Evolutionary conservation across 2,113 vertebrate species (phyloP), one percentile per base, ranked within the genome.

Genomic region (Pangasianodon hypophthalmus): DNA sequence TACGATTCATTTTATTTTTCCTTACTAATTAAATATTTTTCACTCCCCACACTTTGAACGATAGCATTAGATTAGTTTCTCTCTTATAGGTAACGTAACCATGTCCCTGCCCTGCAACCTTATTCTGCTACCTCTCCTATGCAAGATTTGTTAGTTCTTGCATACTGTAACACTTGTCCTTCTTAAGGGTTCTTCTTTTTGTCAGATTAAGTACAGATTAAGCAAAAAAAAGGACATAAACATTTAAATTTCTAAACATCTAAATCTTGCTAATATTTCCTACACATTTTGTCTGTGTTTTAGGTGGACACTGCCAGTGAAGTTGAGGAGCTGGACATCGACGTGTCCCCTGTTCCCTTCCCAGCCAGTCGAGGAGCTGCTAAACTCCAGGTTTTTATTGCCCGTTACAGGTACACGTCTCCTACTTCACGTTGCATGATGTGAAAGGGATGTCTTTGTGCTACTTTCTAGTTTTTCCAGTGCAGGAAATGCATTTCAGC

Each of bases 281-380:
- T 44, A 37, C 82, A 46, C 14, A 44, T 41, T 82, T 6, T 26
- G 14, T 90, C 37, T 80, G 60, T 83, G 52, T 88, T 71, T 88
- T 91, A 99, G 98, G 97, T 98, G 95, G 98, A 99, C 93, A 99
- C 98, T 44, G 98, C 98, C 88, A 99, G 98, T 94, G 98, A 99
- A 93, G 97, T 99, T 92, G 98, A 99, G 90, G 98, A 99, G 52
- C 91, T 99, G 93, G 98, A 99, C 91, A 95, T 96, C 0, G 98
- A 99, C 86, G 85, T 98, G 87, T 97, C 98, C 54, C 95, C 98
- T 3, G 95, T 97, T 85, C 97, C 97, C 24, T 97, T 95, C 87
- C 87, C 95, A 2, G 93, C 96, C 92, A 95, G 92, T 94, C 95
- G 95, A 62, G 96, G 95, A 86, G 95, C 96, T 85, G 95, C 97